A percentile compares a stretch with the other conserved stretches of the same genome.
Evolutionary conservation across 2,113 vertebrate species (phyloP).

Genomic region (Rhynchomys soricoides): DNA sequence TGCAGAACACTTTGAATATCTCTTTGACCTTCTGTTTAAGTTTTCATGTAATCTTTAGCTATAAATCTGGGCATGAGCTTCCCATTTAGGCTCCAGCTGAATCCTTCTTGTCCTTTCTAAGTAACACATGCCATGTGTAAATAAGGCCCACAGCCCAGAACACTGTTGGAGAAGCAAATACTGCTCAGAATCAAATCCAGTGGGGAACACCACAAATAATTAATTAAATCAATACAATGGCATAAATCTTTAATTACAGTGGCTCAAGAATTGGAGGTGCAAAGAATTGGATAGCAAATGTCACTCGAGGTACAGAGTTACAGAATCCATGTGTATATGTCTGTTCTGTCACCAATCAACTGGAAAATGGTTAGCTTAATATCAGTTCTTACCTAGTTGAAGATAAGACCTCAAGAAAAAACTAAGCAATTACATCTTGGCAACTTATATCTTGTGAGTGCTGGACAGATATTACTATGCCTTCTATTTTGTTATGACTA

Average conservation of each 20-base stretch:
- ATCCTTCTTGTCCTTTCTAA: slow-evolving; percentile 2
- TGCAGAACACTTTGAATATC: not conserved
- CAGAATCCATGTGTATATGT: not conserved
- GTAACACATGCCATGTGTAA: not conserved
- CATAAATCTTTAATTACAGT: not conserved
- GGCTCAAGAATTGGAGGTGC: not conserved
- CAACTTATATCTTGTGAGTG: not conserved
- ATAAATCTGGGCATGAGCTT: not conserved
- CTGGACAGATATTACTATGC: not conserved
- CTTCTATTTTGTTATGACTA: not conserved
- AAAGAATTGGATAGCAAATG: not conserved
- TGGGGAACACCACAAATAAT: not conserved
- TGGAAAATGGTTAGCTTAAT: not conserved
- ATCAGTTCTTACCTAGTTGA: not conserved
- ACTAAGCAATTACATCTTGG: not conserved
- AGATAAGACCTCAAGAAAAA: slow-evolving; percentile 16
- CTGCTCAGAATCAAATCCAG: not conserved
- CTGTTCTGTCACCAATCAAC: not conserved
- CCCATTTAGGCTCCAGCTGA: not conserved
- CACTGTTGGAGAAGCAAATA: not conserved
- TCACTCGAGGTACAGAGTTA: not conserved
- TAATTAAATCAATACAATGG: not conserved
- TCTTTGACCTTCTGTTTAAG: slow-evolving; percentile 44
- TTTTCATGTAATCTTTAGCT: not conserved
- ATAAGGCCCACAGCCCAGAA: not conserved